phyloP scores from a whole-genome alignment of 2,888 invertebrate genomes.

The Agriopis aurantiaria region DNA sequence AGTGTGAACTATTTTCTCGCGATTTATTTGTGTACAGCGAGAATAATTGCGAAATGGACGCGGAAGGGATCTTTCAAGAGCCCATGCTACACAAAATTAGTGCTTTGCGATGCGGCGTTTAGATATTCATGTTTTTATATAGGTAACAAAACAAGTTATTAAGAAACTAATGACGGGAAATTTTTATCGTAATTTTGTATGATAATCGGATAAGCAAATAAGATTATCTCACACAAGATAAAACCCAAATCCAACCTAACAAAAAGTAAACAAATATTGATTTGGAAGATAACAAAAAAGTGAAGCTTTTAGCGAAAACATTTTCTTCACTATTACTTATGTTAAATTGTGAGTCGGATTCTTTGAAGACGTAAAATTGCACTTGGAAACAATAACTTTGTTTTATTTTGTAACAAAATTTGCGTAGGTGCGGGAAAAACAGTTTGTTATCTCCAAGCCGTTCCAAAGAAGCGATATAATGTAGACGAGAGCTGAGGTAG shows the following conservation, averaged over 20 bases:
- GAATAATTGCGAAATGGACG: slow-evolving; percentile 64
- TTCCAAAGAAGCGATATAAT: slow-evolving; percentile 69
- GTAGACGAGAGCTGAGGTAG: slow-evolving; percentile 61
- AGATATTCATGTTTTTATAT: slow-evolving; percentile 1
- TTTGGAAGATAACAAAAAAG: background rate
- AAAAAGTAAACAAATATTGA: too few species aligned
- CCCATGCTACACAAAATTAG: slow-evolving; percentile 56
- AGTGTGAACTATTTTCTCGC: slow-evolving; percentile 39
- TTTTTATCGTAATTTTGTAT: background rate
- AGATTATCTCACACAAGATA: background rate
- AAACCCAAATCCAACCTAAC: too few species aligned
- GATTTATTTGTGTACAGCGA: slow-evolving; percentile 62
- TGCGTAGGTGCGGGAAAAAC: slow-evolving; percentile 73
- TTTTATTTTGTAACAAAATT: slow-evolving; percentile 55
- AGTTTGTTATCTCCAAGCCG: slow-evolving; percentile 65
- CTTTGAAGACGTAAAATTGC: slow-evolving; percentile 25
- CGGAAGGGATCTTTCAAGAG: slow-evolving; percentile 60
- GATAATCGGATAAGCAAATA: background rate
- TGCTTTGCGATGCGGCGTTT: slow-evolving; percentile 17
- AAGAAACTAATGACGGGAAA: background rate
- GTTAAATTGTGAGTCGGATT: background rate
- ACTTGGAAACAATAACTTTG: slow-evolving; percentile 54
- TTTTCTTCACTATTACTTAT: too few species aligned
- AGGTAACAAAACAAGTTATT: slow-evolving; percentile 1
- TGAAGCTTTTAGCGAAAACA: too few species aligned